Conservation (phyloP, 2,797 vertebrate genomes). For the Fringilla coelebs region DNA sequence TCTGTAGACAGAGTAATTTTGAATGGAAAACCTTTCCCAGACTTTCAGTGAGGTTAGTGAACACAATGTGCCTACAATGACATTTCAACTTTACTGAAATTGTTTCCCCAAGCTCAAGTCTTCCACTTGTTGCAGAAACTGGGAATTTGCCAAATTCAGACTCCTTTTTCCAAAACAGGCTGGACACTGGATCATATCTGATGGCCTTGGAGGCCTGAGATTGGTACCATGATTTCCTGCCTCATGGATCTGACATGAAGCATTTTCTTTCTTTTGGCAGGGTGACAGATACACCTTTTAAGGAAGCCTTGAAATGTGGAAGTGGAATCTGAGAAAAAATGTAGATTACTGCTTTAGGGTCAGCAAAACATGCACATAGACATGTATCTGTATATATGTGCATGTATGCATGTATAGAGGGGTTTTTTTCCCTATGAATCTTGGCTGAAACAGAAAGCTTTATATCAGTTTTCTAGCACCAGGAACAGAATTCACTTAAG, state of each 20-base stretch:
- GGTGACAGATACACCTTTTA: background rate
- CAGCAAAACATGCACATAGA: background rate
- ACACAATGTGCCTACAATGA: background rate
- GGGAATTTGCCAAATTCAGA: fast-evolving
- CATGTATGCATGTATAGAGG: fast-evolving
- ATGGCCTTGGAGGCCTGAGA: background rate
- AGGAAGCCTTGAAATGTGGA: background rate
- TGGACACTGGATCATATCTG: background rate
- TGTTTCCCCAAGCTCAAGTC: background rate
- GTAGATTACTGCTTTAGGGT: background rate
- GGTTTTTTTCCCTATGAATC: background rate
- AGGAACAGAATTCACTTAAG: background rate
- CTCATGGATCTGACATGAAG: background rate
- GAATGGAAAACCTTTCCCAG: background rate
- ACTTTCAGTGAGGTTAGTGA: background rate
- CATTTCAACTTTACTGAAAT: background rate
- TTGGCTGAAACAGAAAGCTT: background rate
- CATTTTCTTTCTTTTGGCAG: background rate
- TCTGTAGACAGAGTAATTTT: background rate
- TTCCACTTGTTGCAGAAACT: background rate
- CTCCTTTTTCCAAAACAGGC: background rate
- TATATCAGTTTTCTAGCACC: background rate
- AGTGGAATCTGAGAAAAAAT: background rate
- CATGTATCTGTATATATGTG: fast-evolving
- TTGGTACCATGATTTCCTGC: background rate